Base-by-base conservation (phyloP, 2,888 invertebrate genomes). In the Abscondita cerata region DNA sequence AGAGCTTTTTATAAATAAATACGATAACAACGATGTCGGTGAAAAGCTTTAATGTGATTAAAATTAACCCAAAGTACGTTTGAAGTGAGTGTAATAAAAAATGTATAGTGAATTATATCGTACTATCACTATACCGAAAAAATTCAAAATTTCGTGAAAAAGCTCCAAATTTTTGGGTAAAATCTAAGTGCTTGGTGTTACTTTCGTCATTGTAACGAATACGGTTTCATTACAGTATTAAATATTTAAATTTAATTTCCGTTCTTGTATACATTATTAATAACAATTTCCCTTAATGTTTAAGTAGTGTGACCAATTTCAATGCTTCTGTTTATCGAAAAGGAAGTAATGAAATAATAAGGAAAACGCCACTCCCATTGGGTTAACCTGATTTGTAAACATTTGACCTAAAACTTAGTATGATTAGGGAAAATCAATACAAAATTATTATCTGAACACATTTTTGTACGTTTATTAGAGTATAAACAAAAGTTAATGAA, bases 1-100 rank as follows among this genome's bases (percentile, higher is more conserved):
- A 38, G 62, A 58, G 48, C 50, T 59, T 62, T n/a, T 62, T 62
- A 38, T 46, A 25, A 25, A 25, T 31, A 54, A 52, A 62, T 53
- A 52, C 18, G 31, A 25, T 48, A 13, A 52, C 38, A 38, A 52
- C 53, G 40, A 18, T 16, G 44, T 38, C 36, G 19, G 20, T 46
- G 50, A 59, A 31, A 31, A 31, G 5, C 31, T 6, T n/a, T n/a
- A 36, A 3, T n/a, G 12, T 36, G 5, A 12, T 36, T 36, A 36
- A 36, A n/a, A 36, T 36, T 9, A 36, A 36, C 12, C 12, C 11
- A 36, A 36, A 36, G 4, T 36, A 12, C 2, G 36, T n/a, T 36
- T 36, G 4, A 36, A 36, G 36, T 36, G 36, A 36, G n/a, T 36
- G 36, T 36, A 12, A 36, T 36, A 2, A 36, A 36, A 36, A 36